Percentiles rank a stretch among this genome's conserved stretches.
Conservation (phyloP, 2,888 invertebrate genomes). For the Listrodromus nycthemerus region DNA sequence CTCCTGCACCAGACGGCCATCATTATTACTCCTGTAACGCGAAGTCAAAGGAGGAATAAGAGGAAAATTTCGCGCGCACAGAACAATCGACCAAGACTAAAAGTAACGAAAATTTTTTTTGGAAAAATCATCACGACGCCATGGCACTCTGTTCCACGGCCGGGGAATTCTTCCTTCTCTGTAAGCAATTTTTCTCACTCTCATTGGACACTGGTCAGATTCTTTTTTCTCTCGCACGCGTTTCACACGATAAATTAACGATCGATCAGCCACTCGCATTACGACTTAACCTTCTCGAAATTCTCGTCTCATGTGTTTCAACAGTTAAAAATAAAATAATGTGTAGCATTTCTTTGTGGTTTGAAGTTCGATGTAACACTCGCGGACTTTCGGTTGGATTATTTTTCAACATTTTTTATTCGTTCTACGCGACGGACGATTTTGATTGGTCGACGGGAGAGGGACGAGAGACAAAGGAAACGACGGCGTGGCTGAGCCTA, state of each 20-base stretch:
- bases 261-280: not conserved
- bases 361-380: too few relatives aligned
- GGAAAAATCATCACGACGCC: slow-evolving; percentile 51
- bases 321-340: not conserved
- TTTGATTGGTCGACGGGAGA: not conserved
- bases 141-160: slow-evolving; percentile 75
- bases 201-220: slow-evolving; percentile 3
- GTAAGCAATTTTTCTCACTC: slow-evolving; percentile 73
- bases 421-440: too few relatives aligned
- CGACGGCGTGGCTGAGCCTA: slow-evolving; percentile 21
- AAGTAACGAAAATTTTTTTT: not conserved
- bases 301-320: not conserved
- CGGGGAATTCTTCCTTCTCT: slow-evolving; percentile 76
- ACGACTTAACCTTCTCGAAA: not conserved
- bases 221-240: not conserved
- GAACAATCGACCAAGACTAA: not conserved
- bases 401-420: too few relatives aligned
- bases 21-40: not conserved
- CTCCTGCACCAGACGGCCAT: slow-evolving; percentile 10
- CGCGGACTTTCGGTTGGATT: too few relatives aligned
- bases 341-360: too few relatives aligned
- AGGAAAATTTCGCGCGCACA: not conserved
- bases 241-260: not conserved
- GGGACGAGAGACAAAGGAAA: not conserved
- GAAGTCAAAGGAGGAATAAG: not conserved